Base-by-base conservation (phyloP, 2,888 invertebrate genomes). In the Pocota personata region DNA sequence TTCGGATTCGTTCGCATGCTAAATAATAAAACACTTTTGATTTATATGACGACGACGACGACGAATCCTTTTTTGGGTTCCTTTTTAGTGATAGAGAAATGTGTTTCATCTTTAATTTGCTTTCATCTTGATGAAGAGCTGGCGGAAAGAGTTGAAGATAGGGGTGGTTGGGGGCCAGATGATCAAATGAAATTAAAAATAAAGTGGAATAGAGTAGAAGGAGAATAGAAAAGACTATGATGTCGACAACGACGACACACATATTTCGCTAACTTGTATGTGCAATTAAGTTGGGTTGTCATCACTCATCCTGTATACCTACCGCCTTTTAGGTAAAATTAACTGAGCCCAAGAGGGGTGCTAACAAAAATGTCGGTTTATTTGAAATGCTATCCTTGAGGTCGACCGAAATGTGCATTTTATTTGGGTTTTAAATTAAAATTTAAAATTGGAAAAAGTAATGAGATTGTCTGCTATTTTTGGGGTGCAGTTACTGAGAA, bases 21-120 rank as follows among this genome's bases (percentile, higher is more conserved):
- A 67, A 78, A 83, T 78, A 83, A 72, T 83, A 73, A 83, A 83
- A 78, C 37, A 78, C 72, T 78, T 73, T 83, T 75, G 69, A 84
- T 84, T 79, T 73, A 83, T 84, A 62, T 37, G 58, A 30, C n/a
- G 78, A 72, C 30, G 21, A 21, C 27, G 27, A 27, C 32, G 35
- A 7, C 24, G 24, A 24, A 24, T 43, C 48, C 32, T 66, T 69
- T 30, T 62, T 62, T 6, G 27, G 16, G 16, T 48, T 19, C 43
- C 35, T 57, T 69, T 69, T 7, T 27, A n/a, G 35, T 6, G 40
- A 52, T 16, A 14, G 40, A 43, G 24, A 58, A 58, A 66, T 50
- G 37, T 64, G 27, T 57, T 71, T 76, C 57, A 64, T 82, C 60
- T 72, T 77, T 46, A 77, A 66, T 60, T 66, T 76, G 55, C 67